Conservation (phyloP, 2,888 invertebrate species). For the Fragum whitleyi region DNA sequence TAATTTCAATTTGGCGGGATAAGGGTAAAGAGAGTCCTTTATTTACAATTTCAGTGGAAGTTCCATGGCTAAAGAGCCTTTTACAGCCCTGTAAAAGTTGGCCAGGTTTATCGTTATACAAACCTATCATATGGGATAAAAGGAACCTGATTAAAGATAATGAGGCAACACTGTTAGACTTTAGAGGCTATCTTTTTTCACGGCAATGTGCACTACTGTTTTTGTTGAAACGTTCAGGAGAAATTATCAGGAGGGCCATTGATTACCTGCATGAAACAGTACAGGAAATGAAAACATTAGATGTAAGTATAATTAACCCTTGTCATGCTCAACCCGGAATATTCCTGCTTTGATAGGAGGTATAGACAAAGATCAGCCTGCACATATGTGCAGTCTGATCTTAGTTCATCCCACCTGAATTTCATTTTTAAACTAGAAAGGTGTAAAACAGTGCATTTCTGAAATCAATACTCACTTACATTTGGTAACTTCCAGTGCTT, state of each 20-base stretch:
- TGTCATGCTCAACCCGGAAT: too few species aligned
- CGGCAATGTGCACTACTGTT: slow-evolving; percentile 94
- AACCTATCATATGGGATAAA: slow-evolving; percentile 81
- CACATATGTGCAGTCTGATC: too few species aligned
- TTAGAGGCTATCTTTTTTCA: slow-evolving; percentile 96
- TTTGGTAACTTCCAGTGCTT: too few species aligned
- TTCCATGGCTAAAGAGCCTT: slow-evolving; percentile 94
- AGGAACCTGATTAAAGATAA: slow-evolving; percentile 84
- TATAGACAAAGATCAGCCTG: too few species aligned
- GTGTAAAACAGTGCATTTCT: too few species aligned
- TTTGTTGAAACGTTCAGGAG: slow-evolving; percentile 90
- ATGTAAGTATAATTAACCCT: slow-evolving; percentile 85
- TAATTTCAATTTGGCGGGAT: too few species aligned
- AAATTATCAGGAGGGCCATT: slow-evolving; percentile 95
- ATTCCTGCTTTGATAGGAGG: too few species aligned
- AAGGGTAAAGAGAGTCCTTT: too few species aligned
- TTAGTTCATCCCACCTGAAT: too few species aligned
- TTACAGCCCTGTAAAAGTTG: slow-evolving; percentile 92
- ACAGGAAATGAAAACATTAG: slow-evolving; percentile 93
- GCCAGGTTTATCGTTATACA: slow-evolving; percentile 90
- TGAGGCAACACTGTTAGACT: slow-evolving; percentile 92
- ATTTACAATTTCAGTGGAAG: slow-evolving; percentile 89
- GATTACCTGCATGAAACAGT: slow-evolving; percentile 96
- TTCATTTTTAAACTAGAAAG: too few species aligned
- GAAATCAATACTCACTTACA: too few species aligned